These are phyloP conservation scores for Diprion similis DNA, from an alignment of 1,140 invertebrate species.

Conservation along the genomic window DNA sequence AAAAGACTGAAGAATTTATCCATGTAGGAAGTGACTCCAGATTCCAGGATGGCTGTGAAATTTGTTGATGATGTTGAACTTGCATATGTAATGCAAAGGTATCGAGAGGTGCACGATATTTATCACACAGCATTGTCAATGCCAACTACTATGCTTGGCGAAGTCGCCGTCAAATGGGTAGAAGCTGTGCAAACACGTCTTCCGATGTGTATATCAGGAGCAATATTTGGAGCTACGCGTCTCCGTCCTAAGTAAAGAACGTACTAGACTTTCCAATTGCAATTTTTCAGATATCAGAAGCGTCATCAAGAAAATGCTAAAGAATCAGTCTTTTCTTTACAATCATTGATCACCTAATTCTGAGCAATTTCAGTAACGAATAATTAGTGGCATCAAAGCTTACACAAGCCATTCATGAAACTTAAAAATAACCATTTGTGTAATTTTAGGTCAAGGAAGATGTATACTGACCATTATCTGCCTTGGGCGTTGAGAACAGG, in stretches of 20 bases:
- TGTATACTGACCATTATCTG: conserved; percentile 81
- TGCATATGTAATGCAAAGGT: conserved; percentile 96
- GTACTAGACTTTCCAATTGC: not conserved
- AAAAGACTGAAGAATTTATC: conserved; percentile 32
- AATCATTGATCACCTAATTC: conserved; percentile 9
- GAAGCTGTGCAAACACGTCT: conserved; percentile 91
- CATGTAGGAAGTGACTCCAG: conserved; percentile 86
- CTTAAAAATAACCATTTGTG: conserved; percentile 22
- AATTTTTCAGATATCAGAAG: not conserved
- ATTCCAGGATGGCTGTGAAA: conserved; percentile 85
- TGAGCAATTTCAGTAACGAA: not conserved
- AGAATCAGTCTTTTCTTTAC: not conserved
- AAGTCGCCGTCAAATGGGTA: conserved; percentile 97
- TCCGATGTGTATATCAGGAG: conserved; percentile 90
- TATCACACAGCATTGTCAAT: conserved; percentile 90
- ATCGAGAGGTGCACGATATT: conserved; percentile 96
- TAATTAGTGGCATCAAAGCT: no score
- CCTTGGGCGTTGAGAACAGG: conserved; percentile 91
- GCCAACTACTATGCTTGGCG: conserved; percentile 96
- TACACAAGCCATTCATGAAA: no score
- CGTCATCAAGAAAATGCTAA: not conserved
- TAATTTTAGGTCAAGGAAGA: conserved; percentile 75
- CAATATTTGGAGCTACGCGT: conserved; percentile 84
- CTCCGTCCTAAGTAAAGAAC: conserved; percentile 77
- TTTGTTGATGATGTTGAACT: conserved; percentile 92